Evolutionary conservation across 30 jellyfish, hydroid and myxozoan species (phyloP), one percentile per base, ranked within the genome.

Genomic region (Cassiopea andromeda): DNA sequence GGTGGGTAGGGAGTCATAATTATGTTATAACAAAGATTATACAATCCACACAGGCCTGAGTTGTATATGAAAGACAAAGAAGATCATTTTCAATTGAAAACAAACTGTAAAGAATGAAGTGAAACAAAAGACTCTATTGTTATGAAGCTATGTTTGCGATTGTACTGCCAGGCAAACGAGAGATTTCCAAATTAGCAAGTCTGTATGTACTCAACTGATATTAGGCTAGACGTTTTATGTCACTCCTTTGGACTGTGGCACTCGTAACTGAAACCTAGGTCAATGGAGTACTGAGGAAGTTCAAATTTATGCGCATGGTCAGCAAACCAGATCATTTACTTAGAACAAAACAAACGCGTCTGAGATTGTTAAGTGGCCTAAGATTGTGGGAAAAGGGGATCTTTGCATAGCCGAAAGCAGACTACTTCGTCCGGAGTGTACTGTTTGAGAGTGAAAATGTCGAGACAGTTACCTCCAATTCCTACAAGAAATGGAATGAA

Each of bases 401-500:
- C 4, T 8, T 6, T 14, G 7, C 73, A 61, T 19, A 9, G 44
- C 54, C 58, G 2, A 43, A 6, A 1, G 82, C 48, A 72, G 0
- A 58, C 47, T 59, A 12, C 17, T 60, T 60, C n/a, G 71, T 9
- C 27, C 5, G 82, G 67, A 64, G 57, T 78, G 45, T 48, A 48
- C 7, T 14, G 69, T 1, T 7, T 1, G 46, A 16, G 67, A 57
- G n/a, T 18, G 44, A 50, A n/a, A 1, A 82, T 82, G 90, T 69
- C 90, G 14, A 27, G 73, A 59, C 72, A 60, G 7, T 73, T 45
- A 69, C 79, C 80, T 60, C 58, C 82, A 14, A 77, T 70, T 45
- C 94, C 94, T 13, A 86, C 94, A 13, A 89, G 87, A 48, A 75
- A 73, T 43, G 94, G 94, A 14, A 76, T 57, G 77, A 43, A 74